These are phyloP conservation scores for Acestrorhynchus altus DNA, from an alignment of 2,797 vertebrate species.

Conservation along the genomic window DNA sequence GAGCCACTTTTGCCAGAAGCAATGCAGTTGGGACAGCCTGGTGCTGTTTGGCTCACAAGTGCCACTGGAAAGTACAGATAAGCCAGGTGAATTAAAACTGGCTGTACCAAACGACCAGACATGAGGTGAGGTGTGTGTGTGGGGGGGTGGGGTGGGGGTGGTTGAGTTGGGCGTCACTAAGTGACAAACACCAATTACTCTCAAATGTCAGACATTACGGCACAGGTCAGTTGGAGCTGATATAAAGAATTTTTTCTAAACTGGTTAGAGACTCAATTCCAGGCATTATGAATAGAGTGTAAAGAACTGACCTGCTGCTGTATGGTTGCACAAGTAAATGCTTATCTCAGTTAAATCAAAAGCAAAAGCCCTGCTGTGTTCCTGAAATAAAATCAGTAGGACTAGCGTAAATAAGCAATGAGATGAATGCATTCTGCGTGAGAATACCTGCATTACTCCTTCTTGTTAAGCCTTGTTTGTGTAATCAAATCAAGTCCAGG, in stretches of 20 bases:
- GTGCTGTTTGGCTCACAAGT: neutral
- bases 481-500: constrained; percentile 20
- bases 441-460: neutral
- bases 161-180: neutral
- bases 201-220: constrained; percentile 4
- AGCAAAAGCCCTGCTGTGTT: constrained; percentile 10
- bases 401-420: neutral
- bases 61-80: constrained; percentile 19
- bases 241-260: neutral
- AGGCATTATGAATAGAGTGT: neutral
- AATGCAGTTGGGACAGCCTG: neutral
- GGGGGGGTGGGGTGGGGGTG: neutral
- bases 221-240: constrained; percentile 26
- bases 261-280: constrained; percentile 7
- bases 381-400: constrained; percentile 28
- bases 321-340: constrained; percentile 15
- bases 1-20: neutral
- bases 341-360: constrained; percentile 22
- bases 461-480: neutral
- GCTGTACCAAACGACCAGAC: neutral
- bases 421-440: neutral
- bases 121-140: neutral
- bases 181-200: constrained; percentile 13
- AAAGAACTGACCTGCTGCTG: neutral
- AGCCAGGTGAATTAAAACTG: constrained; percentile 5